Base-by-base conservation (phyloP, 2,797 vertebrate species). In the Dromococcyx pavoninus region DNA sequence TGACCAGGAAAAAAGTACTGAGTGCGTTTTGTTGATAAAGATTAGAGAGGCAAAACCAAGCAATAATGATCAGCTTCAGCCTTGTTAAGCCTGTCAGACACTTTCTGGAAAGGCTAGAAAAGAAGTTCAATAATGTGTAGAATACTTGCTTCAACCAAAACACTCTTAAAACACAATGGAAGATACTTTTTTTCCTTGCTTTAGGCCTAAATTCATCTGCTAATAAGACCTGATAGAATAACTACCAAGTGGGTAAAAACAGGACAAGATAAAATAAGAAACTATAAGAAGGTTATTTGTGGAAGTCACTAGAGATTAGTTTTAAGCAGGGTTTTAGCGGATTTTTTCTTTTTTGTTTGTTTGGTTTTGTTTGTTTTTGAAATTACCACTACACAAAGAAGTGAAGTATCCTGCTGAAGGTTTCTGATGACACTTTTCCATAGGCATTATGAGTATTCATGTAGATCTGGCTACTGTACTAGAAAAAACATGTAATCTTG, bases 21-120 rank as follows among this genome's bases (percentile, higher is more conserved):
- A 89, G 9, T 15, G 2, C 23, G 39, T 48, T 89, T 66, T 86
- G 76, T 79, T 91, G 86, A 73, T 85, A 88, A 84, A 86, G 83
- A 90, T 93, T 94, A 87, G 84, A 91, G 86, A 91, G 74, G 50
- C 48, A 95, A 96, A 92, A 91, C 89, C 7, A 74, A 39, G 56
- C 64, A 93, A 70, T 89, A 94, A 94, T 80, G 41, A 90, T 76
- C 86, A 89, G 61, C 58, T 76, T 77, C 75, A 86, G 65, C 43
- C 69, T 43, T 54, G 53, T 82, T 0, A 1, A 83, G 28, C 91
- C 89, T 86, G 27, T 89, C 53, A 57, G 73, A 86, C 58, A 35
- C 82, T 92, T 95, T 74, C 84, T 89, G 74, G 61, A 82, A 53
- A 89, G 74, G 60, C 50, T 41, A 82, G 77, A 88, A 81, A 85